phyloP scores from a whole-genome alignment of 2,797 vertebrate genomes.

The Rhynchotus rufescens region DNA sequence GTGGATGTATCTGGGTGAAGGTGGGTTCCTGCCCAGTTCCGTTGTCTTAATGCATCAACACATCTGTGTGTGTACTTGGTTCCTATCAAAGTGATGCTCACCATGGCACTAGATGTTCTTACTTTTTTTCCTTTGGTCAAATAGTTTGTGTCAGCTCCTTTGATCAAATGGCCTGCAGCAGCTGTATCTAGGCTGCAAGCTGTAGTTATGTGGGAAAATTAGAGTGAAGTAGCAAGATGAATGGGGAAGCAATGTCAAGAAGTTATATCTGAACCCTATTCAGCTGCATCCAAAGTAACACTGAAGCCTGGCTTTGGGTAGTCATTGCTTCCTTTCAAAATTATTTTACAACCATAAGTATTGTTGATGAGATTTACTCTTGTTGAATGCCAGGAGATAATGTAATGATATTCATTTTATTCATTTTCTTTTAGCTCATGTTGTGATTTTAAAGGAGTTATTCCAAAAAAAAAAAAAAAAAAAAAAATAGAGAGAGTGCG shows the following conservation, averaged over 20 bases:
- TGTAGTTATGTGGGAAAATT: not conserved
- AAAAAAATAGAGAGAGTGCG: too few relatives aligned
- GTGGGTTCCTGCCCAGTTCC: accelerated
- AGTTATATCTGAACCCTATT: not conserved
- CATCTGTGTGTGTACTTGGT: not conserved
- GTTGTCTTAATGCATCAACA: not conserved
- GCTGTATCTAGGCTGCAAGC: not conserved
- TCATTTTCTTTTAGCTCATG: not conserved
- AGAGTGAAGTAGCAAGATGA: not conserved
- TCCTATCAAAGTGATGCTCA: not conserved
- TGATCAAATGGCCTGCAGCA: not conserved
- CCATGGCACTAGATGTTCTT: not conserved
- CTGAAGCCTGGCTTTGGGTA: not conserved
- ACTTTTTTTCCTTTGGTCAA: not conserved
- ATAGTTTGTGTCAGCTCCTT: not conserved
- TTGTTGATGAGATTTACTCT: not conserved
- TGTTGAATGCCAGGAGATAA: not conserved
- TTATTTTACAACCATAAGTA: not conserved
- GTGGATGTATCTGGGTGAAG: not conserved
- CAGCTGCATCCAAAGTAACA: not conserved
- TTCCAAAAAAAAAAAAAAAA: not conserved
- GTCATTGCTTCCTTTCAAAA: not conserved
- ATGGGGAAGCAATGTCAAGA: not conserved
- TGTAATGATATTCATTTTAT: not conserved
- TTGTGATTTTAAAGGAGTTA: not conserved